A percentile compares a stretch with the other conserved stretches of the same genome.
Conservation (phyloP, 2,888 invertebrate species). For the Rhabditoides inermis region DNA sequence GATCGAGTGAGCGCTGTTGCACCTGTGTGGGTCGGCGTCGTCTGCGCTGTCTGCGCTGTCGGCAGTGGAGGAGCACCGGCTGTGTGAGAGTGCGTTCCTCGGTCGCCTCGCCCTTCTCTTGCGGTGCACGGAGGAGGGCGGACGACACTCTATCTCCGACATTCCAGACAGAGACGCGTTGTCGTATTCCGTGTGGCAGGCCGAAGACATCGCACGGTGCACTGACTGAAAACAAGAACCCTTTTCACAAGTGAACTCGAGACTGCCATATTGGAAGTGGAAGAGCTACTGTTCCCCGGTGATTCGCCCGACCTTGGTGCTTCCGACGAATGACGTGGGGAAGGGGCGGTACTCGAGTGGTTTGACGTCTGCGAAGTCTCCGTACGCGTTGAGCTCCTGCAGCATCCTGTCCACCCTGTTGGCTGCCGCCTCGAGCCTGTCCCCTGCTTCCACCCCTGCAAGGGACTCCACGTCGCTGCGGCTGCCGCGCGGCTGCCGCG, state of each 20-base stretch:
- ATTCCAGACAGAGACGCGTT: slow-evolving; percentile 30
- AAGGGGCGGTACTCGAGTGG: slow-evolving; percentile 19
- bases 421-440: slow-evolving; percentile 43
- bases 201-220: slow-evolving; percentile 31
- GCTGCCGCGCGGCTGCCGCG: too few species aligned
- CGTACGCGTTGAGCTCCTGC: slow-evolving; percentile 32
- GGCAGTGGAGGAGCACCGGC: too few species aligned
- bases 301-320: too few species aligned
- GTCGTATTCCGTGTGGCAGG: slow-evolving; percentile 50
- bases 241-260: too few species aligned
- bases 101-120: too few species aligned
- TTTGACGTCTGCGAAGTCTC: slow-evolving; percentile 27
- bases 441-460: slow-evolving; percentile 12
- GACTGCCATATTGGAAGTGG: too few species aligned
- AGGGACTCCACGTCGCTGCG: not conserved
- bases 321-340: slow-evolving; percentile 18
- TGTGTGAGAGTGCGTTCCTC: too few species aligned
- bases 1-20: slow-evolving; percentile 47
- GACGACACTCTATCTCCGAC: too few species aligned
- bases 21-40: slow-evolving; percentile 35
- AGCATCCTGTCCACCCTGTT: slow-evolving; percentile 47
- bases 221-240: too few species aligned
- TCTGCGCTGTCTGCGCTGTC: too few species aligned
- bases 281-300: too few species aligned
- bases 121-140: too few species aligned